Evolutionary conservation across 2,797 vertebrate genomes (phyloP).

Genomic region (Neosilurus hyrtlii): DNA sequence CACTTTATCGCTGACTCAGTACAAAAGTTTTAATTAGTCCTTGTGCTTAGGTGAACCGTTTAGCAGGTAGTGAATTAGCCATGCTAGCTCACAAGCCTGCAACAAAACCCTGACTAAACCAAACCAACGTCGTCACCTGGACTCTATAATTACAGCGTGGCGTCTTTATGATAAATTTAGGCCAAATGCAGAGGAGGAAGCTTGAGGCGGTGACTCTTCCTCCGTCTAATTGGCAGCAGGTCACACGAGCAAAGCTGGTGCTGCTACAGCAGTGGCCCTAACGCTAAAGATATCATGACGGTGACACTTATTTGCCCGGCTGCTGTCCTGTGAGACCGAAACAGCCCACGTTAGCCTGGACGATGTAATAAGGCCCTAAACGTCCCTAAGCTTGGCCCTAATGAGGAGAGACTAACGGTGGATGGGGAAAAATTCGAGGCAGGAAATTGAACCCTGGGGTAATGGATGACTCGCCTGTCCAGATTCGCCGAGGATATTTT

Average conservation of each 20-base stretch:
- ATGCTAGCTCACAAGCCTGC: constrained; percentile 2
- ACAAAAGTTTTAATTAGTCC: constrained; percentile 38
- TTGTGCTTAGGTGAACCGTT: neutral
- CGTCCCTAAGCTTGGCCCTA: constrained; percentile 46
- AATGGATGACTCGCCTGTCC: constrained; percentile 50
- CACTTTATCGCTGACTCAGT: constrained; percentile 22
- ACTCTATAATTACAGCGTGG: constrained; percentile 7
- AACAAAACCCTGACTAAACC: constrained; percentile 1
- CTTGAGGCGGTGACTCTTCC: constrained; percentile 44
- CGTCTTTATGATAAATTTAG: constrained; percentile 22
- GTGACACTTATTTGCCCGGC: constrained; percentile 28
- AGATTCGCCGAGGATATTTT: constrained; percentile 38
- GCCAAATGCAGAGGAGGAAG: constrained; percentile 39
- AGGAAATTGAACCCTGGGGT: constrained; percentile 45
- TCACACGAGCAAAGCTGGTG: constrained; percentile 18
- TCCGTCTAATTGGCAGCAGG: constrained; percentile 51
- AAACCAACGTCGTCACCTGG: constrained; percentile 10
- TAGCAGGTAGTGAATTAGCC: neutral
- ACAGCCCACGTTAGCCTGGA: constrained; percentile 37
- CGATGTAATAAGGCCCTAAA: constrained; percentile 46
- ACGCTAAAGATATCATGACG: constrained; percentile 36
- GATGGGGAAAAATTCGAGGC: constrained; percentile 42
- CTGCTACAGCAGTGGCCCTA: constrained; percentile 5
- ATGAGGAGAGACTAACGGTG: constrained; percentile 47
- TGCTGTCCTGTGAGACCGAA: constrained; percentile 31